phyloP scores from a whole-genome alignment of 1,140 invertebrate species.

The Drosophila neocordata region DNA sequence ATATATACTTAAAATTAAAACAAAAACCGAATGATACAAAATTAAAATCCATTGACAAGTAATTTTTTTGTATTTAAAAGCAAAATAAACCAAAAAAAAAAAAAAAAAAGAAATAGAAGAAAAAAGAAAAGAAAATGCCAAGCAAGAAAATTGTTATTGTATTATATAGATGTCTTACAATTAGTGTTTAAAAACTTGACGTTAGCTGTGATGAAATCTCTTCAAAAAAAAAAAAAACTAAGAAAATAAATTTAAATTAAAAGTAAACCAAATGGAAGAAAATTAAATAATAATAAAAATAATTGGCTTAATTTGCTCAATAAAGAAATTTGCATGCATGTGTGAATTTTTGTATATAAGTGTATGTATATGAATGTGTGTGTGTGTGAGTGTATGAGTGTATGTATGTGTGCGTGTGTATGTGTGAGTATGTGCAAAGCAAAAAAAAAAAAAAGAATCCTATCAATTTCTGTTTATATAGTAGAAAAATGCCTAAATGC shows the following conservation, averaged over 20 bases:
- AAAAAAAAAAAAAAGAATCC: too few relatives aligned
- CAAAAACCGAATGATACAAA: neutral
- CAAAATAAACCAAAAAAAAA: too few relatives aligned
- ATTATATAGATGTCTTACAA: conserved; percentile 34
- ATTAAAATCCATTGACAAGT: neutral
- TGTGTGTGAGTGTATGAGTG: conserved; percentile 14
- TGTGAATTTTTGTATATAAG: neutral
- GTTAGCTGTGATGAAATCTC: conserved; percentile 67
- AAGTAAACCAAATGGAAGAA: conserved; percentile 27
- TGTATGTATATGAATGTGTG: neutral
- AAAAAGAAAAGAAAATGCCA: neutral
- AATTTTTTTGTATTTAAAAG: conserved; percentile 14
- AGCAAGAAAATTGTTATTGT: neutral
- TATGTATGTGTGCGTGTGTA: neutral
- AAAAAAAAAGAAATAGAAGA: neutral
- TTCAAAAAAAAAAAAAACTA: conserved; percentile 43
- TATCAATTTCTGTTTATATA: neutral
- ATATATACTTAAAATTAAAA: conserved; percentile 17
- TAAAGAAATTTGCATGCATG: neutral
- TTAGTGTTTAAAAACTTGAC: conserved; percentile 40
- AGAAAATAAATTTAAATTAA: conserved; percentile 1
- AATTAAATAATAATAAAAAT: conserved; percentile 11
- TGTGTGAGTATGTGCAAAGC: neutral
- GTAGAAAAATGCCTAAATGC: conserved; percentile 1
- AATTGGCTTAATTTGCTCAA: conserved; percentile 31